Evolutionary conservation across 1,140 invertebrate genomes (phyloP), one percentile per base, ranked within the genome.

Genomic region (Agrypnia vestita): DNA sequence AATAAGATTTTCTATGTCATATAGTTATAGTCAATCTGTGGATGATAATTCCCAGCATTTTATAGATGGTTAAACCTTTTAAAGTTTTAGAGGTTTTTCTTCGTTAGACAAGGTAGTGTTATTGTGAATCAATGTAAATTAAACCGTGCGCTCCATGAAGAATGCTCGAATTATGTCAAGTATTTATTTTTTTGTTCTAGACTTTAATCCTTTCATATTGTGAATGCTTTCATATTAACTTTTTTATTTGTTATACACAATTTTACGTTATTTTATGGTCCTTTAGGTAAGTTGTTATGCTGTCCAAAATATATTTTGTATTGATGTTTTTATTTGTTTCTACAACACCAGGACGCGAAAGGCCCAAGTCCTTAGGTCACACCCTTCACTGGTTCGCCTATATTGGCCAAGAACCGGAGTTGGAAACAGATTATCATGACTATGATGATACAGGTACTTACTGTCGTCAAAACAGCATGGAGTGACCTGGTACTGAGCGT

Each of bases 331-430:
- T 4, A 11, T 75, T 11, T 73, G 35, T 73, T 59, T 75, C 17
- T 15, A 55, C 53, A 47, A 71, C n/a, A 55, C 47, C 74, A 81
- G 82, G 82, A 72, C 82, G 80, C 12, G 64, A 79, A 62, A 82
- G 82, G 55, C 82, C 82, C 17, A 83, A 78, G 69, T 83, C 82
- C 8, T 69, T 83, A 47, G 82, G 83, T 13, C 81, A 77, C 69
- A 84, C 83, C 3, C 80, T 84, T 21, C 83, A 84, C 49, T 84
- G 83, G 83, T 84, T 84, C 56, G 83, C 83, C 62, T 83, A 73
- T 61, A 53, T 84, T 11, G 83, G 83, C 17, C 79, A 83, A 71
- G 82, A 83, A 43, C 80, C 78, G 13, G 82, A 83, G 15, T 76
- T 76, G 44, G 82, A 83, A 80, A 25, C 61, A 47, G 73, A 76